These are phyloP conservation scores for Drosophila anomelani DNA, from an alignment of 2,888 invertebrate genomes.

Conservation along the genomic window DNA sequence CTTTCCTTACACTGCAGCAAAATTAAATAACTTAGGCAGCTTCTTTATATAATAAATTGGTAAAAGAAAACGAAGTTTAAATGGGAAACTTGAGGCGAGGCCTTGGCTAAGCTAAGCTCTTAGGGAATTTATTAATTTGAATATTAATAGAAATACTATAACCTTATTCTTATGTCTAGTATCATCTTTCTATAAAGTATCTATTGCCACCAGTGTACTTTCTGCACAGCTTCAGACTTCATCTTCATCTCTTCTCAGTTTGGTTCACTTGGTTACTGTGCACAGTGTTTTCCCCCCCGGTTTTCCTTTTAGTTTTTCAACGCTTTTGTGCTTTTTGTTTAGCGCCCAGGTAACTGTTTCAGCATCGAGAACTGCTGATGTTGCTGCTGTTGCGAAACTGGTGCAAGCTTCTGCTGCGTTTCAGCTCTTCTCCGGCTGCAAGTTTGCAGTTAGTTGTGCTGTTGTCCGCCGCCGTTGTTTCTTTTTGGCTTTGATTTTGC, in stretches of 20 bases:
- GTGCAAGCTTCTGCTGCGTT: conserved; percentile 68
- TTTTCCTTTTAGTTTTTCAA: conserved; percentile 39
- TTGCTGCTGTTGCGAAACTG: conserved; percentile 64
- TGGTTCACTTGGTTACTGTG: conserved; percentile 58
- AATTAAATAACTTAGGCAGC: not conserved
- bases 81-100: not conserved
- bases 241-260: conserved; percentile 36
- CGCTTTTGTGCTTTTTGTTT: conserved; percentile 50
- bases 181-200: not conserved
- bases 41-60: not conserved
- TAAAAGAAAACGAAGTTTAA: not conserved
- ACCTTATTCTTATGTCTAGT: not conserved
- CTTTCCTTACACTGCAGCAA: conserved; percentile 17
- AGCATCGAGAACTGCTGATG: conserved; percentile 16
- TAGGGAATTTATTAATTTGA: not conserved
- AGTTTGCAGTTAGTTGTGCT: conserved; percentile 78
- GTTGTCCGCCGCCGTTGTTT: conserved; percentile 52
- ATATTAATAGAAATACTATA: not conserved
- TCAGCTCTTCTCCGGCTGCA: conserved; percentile 36
- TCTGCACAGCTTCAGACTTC: conserved; percentile 11
- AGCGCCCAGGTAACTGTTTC: conserved; percentile 76
- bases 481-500: conserved; percentile 57
- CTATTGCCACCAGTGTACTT: not conserved
- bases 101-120: not conserved
- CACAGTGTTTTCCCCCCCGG: conserved; percentile 24